Percentiles rank a stretch among this genome's conserved stretches.
Evolutionary conservation across 2,797 vertebrate species (phyloP).

Genomic region (Rhadinocentrus ornatus): DNA sequence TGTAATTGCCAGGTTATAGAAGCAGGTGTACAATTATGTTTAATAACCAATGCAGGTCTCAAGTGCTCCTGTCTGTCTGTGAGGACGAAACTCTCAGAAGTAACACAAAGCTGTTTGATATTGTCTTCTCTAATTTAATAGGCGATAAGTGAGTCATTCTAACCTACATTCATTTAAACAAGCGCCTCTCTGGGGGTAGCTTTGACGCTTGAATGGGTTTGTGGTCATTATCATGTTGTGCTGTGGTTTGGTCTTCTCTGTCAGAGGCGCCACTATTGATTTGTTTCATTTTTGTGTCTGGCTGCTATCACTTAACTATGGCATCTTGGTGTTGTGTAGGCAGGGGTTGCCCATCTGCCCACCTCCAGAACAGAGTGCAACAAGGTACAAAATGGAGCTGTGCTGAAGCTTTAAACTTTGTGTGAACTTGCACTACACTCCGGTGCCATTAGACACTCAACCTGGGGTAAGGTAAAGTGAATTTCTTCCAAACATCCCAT

Average conservation of each 20-base stretch:
- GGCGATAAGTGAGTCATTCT: conserved; percentile 71
- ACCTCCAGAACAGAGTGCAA: conserved; percentile 41
- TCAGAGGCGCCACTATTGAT: conserved; percentile 74
- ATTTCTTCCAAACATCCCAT: conserved; percentile 41
- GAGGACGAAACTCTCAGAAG: conserved; percentile 40
- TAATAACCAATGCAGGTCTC: conserved; percentile 57
- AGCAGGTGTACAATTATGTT: conserved; percentile 58
- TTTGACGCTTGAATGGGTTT: conserved; percentile 68
- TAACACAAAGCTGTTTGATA: conserved; percentile 53
- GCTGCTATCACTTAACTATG: conserved; percentile 67
- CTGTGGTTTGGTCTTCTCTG: conserved; percentile 62
- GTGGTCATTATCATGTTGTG: conserved; percentile 75
- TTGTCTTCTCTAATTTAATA: conserved; percentile 75
- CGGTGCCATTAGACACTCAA: conserved; percentile 38
- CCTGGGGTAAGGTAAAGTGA: conserved; percentile 55
- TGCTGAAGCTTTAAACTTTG: conserved; percentile 66
- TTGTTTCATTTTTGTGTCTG: conserved; percentile 66
- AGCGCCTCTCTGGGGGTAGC: conserved; percentile 59
- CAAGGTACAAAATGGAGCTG: conserved; percentile 31
- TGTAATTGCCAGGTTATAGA: conserved; percentile 65
- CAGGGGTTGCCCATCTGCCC: conserved; percentile 64
- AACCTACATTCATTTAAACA: conserved; percentile 67
- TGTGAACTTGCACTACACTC: conserved; percentile 61
- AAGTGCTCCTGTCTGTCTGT: conserved; percentile 44
- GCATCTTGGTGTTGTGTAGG: conserved; percentile 52